These are phyloP conservation scores for Sus cebifrons DNA, from an alignment of 2,797 vertebrate species.

Conservation along the genomic window DNA sequence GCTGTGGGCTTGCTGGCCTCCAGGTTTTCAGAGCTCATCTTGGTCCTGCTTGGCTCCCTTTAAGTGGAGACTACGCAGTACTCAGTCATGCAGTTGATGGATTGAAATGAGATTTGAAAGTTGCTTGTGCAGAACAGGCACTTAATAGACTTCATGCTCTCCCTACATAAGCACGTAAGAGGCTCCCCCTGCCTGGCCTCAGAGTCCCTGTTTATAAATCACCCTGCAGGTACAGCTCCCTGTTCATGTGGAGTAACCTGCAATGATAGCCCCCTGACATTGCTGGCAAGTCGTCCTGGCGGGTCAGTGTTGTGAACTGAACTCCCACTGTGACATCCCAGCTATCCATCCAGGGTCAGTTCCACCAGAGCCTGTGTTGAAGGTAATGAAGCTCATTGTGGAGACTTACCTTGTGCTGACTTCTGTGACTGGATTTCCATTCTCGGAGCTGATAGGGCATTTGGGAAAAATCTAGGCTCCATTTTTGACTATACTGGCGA, in stretches of 20 bases:
- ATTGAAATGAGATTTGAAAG: background rate
- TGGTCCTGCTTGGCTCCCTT: background rate
- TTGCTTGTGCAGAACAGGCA: background rate
- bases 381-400: background rate
- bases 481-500: background rate
- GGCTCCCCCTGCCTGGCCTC: too few relatives aligned
- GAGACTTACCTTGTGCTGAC: background rate
- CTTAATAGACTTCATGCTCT: background rate
- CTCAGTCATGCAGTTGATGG: fast-evolving
- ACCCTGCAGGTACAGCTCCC: fast-evolving
- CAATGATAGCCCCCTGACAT: background rate
- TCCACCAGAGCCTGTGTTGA: background rate
- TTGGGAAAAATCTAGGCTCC: background rate
- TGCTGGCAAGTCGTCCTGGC: background rate
- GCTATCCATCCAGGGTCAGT: background rate
- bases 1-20: background rate
- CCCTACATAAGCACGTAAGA: background rate
- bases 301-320: background rate
- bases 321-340: background rate
- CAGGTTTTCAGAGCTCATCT: background rate
- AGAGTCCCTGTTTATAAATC: background rate
- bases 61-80: background rate
- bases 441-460: background rate
- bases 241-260: background rate
- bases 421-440: slow-evolving; percentile 47